These are phyloP conservation scores for Cryptoblepharus egeriae DNA, from an alignment of 2,797 vertebrate species.

Conservation along the genomic window DNA sequence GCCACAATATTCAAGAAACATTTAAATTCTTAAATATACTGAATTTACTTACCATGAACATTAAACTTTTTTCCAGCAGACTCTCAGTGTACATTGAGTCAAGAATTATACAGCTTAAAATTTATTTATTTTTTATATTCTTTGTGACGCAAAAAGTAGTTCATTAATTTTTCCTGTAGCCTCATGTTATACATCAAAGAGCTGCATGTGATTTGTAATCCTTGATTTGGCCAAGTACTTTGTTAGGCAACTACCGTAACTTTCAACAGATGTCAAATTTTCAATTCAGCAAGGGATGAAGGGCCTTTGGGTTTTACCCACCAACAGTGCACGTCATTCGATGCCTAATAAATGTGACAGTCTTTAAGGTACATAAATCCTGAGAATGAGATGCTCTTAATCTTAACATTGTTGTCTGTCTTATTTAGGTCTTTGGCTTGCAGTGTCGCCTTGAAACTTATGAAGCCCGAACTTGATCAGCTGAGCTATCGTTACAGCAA, in stretches of 20 bases:
- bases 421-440: conserved; percentile 82
- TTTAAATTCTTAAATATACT: too few relatives aligned
- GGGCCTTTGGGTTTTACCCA: background rate
- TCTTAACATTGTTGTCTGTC: conserved; percentile 13
- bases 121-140: too few relatives aligned
- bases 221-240: background rate
- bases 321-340: background rate
- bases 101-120: too few relatives aligned
- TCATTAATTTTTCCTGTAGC: too few relatives aligned
- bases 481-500: conserved; percentile 82
- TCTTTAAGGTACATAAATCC: too few relatives aligned
- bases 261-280: background rate
- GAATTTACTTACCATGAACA: too few relatives aligned
- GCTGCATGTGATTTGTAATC: too few relatives aligned
- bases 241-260: background rate
- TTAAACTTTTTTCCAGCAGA: too few relatives aligned
- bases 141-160: too few relatives aligned
- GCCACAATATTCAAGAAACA: too few relatives aligned
- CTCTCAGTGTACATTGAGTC: too few relatives aligned
- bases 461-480: conserved; percentile 77
- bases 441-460: conserved; percentile 84
- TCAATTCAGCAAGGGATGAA: background rate
- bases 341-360: background rate
- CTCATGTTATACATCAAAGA: too few relatives aligned
- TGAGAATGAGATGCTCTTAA: background rate